Percentiles rank a stretch among this genome's conserved stretches.
phyloP scores from a whole-genome alignment of 2,113 vertebrate genomes.

The Peromyscus leucopus region DNA sequence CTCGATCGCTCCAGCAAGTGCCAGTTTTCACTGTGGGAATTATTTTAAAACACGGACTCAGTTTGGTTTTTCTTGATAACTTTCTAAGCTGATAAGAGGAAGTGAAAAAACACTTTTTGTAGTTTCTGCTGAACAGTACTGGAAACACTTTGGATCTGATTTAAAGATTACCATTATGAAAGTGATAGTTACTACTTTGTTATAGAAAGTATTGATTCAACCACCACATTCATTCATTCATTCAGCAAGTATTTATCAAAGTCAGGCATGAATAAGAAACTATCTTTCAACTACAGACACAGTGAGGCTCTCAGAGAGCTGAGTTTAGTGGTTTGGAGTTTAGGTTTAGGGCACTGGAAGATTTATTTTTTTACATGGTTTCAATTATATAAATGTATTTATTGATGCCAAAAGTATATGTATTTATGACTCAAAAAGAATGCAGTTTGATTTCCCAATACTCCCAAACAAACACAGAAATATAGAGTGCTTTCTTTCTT shows the following conservation, averaged over 20 bases:
- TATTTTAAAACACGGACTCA: constrained; percentile 10
- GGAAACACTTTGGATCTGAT: neutral
- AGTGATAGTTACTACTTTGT: neutral
- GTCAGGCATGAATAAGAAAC: neutral
- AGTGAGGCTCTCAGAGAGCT: neutral
- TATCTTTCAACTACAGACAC: neutral
- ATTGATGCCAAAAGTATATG: neutral
- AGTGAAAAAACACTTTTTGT: neutral
- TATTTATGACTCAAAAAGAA: neutral
- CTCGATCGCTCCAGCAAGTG: constrained; percentile 2
- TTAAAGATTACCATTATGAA: constrained; percentile 48
- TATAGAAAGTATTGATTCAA: constrained; percentile 41
- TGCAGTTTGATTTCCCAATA: neutral
- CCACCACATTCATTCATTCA: neutral
- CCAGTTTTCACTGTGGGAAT: neutral
- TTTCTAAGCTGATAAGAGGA: neutral
- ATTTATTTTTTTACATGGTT: constrained; percentile 5
- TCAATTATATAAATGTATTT: neutral
- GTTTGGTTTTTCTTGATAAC: neutral
- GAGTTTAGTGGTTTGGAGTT: neutral
- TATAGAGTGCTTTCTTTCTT: constrained; percentile 19
- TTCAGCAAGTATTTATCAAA: constrained; percentile 13
- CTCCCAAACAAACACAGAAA: neutral
- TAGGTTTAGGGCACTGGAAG: constrained; percentile 3
- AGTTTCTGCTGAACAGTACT: neutral